Conservation (phyloP, 2,113 vertebrate genomes). For the Oncorhynchus nerka region DNA sequence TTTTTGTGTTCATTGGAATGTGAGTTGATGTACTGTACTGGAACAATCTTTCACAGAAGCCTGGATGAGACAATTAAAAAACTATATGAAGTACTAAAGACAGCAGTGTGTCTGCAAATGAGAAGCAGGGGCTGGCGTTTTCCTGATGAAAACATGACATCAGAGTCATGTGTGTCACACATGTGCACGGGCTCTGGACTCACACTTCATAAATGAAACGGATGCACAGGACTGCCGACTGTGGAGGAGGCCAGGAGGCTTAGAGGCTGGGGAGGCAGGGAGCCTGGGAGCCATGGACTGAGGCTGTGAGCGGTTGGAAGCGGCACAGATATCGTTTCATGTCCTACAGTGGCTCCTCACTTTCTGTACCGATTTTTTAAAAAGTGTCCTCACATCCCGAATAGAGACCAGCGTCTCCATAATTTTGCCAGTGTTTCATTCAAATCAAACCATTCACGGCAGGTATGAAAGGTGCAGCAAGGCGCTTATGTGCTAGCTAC, state of each 20-base stretch:
- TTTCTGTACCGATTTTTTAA: no score
- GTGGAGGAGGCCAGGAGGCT: not conserved
- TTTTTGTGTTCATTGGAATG: no score
- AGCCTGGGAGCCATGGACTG: not conserved
- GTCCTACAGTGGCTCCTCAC: not conserved
- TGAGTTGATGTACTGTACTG: no score
- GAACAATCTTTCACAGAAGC: no score
- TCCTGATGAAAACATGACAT: conserved; percentile 41
- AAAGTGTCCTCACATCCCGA: no score
- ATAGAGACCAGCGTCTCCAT: no score
- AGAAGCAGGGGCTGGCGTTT: conserved; percentile 25
- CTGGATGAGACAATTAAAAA: no score
- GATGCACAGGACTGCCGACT: not conserved
- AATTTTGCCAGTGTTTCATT: not conserved
- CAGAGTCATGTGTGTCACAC: conserved; percentile 36
- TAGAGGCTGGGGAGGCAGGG: not conserved
- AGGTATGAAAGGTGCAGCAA: no score
- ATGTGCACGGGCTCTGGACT: conserved; percentile 24
- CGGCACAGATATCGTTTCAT: not conserved
- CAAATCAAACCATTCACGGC: no score
- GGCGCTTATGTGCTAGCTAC: no score
- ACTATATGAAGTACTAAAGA: no score
- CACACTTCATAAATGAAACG: conserved; percentile 30
- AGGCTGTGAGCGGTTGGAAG: not conserved
- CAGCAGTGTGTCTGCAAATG: conserved; percentile 19